Percentiles rank a stretch among this genome's conserved stretches.
Conservation (phyloP, 2,113 vertebrate genomes). For the Channa maculata region DNA sequence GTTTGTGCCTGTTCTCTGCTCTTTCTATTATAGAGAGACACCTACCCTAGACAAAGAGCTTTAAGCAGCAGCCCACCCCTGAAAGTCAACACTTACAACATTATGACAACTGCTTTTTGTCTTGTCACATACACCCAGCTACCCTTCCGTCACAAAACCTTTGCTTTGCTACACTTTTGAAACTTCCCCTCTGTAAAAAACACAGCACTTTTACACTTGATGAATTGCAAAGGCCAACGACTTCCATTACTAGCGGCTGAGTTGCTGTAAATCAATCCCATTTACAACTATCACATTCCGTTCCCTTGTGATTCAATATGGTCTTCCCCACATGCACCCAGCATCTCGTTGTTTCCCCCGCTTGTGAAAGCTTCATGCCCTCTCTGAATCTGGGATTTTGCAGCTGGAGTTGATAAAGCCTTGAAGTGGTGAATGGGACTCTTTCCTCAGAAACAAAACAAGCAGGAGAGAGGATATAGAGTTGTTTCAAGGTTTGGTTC, state of each 20-base stretch:
- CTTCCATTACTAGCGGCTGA: constrained; percentile 23
- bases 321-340: constrained; percentile 51
- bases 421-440: constrained; percentile 46
- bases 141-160: constrained; percentile 4
- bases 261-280: constrained; percentile 50
- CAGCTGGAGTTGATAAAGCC: constrained; percentile 76
- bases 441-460: constrained; percentile 64
- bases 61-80: background rate
- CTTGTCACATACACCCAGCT: constrained; percentile 9
- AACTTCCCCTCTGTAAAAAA: constrained; percentile 25
- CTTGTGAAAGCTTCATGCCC: constrained; percentile 51
- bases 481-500: background rate
- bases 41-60: background rate
- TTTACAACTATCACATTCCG: constrained; percentile 60
- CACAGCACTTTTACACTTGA: constrained; percentile 19
- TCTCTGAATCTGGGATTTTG: constrained; percentile 58
- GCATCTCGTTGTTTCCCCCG: constrained; percentile 29
- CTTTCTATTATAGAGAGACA: background rate
- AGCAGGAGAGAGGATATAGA: constrained; percentile 41
- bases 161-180: constrained; percentile 11
- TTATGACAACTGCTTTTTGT: constrained; percentile 23
- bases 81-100: background rate
- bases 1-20: background rate
- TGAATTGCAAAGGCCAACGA: constrained; percentile 34
- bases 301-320: constrained; percentile 39